Evolutionary conservation across 1,140 invertebrate species (phyloP).

Genomic region (Drosophila auraria): DNA sequence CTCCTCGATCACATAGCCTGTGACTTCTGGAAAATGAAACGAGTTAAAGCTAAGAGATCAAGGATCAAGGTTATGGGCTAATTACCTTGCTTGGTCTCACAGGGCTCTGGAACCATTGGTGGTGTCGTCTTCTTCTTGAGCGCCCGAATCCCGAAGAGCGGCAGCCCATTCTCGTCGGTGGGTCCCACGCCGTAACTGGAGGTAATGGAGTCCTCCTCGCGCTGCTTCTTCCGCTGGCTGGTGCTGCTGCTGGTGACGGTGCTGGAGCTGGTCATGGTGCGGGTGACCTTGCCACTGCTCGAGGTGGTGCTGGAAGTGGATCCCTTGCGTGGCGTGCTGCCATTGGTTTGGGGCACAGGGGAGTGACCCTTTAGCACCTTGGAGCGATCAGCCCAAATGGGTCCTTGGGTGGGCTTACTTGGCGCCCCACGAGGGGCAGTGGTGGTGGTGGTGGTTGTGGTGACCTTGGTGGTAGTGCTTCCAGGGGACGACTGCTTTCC

Average conservation of each 20-base stretch:
- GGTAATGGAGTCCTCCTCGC: slow-evolving; percentile 87
- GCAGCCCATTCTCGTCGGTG: slow-evolving; percentile 91
- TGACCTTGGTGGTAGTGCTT: slow-evolving; percentile 26
- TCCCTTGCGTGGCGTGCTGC: slow-evolving; percentile 43
- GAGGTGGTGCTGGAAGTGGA: slow-evolving; percentile 49
- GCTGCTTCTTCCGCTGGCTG: slow-evolving; percentile 76
- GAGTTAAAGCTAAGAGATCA: not conserved
- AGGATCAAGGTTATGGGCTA: too few species aligned
- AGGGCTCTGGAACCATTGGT: slow-evolving; percentile 45
- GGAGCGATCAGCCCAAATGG: slow-evolving; percentile 87
- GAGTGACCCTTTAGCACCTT: slow-evolving; percentile 83
- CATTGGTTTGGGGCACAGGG: slow-evolving; percentile 16
- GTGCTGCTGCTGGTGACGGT: slow-evolving; percentile 66
- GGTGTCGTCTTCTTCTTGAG: slow-evolving; percentile 88
- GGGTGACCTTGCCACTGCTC: slow-evolving; percentile 43
- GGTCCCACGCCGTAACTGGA: slow-evolving; percentile 93
- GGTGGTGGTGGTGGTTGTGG: slow-evolving; percentile 20
- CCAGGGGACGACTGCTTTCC: slow-evolving; percentile 18
- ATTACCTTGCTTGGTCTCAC: slow-evolving; percentile 86
- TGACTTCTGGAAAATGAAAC: slow-evolving; percentile 85
- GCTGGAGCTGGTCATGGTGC: slow-evolving; percentile 50
- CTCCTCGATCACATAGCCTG: slow-evolving; percentile 88
- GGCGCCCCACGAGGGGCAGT: slow-evolving; percentile 25
- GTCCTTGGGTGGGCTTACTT: slow-evolving; percentile 83
- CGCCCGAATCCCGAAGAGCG: slow-evolving; percentile 91